Conservation (phyloP, 2,797 vertebrate species). For the Ctenosaura bakeri region DNA sequence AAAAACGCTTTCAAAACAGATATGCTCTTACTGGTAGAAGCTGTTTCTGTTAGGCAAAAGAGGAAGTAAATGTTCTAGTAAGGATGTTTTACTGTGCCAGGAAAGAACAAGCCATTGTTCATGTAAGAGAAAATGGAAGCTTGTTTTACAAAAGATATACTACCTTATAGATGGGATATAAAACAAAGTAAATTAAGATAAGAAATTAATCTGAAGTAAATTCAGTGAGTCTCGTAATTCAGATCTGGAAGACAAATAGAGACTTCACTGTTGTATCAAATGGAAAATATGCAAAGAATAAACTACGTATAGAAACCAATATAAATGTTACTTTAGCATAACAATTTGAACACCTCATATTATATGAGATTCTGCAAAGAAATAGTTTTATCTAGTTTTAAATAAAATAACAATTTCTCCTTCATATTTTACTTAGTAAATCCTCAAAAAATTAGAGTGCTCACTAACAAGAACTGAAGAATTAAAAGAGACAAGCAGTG, state of each 20-base stretch:
- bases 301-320: neutral
- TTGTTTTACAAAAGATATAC: conserved; percentile 3
- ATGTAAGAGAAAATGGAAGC: neutral
- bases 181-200: conserved; percentile 8
- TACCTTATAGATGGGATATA: neutral
- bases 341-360: neutral
- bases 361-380: neutral
- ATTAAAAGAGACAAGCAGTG: neutral
- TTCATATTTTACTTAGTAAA: neutral
- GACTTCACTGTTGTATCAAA: neutral
- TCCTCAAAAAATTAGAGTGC: neutral
- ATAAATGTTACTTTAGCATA: neutral
- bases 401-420: neutral
- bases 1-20: neutral
- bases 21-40: neutral
- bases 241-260: neutral
- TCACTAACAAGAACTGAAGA: neutral
- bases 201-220: neutral
- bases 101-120: conserved; percentile 19
- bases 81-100: neutral
- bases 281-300: neutral
- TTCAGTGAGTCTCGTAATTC: neutral
- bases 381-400: neutral
- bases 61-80: conserved; percentile 28
- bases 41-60: neutral